Evolutionary conservation across 1,140 invertebrate genomes (phyloP).

Genomic region (Aphaenogaster rudis): DNA sequence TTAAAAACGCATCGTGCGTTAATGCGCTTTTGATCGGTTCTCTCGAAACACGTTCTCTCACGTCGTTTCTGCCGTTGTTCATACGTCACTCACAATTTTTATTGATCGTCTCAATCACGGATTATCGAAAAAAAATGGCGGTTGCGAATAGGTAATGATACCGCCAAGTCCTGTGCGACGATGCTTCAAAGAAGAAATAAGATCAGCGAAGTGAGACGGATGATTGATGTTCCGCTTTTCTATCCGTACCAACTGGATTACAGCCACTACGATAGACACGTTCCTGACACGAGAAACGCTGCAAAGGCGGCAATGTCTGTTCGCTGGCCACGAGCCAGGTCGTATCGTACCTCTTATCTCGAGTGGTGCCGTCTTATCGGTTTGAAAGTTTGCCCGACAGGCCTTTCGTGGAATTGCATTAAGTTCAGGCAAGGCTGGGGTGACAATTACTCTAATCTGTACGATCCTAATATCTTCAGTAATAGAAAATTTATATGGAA

Average conservation of each 20-base stretch:
- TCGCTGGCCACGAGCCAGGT: constrained; percentile 61
- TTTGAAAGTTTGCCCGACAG: constrained; percentile 70
- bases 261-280: constrained; percentile 61
- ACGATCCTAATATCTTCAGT: constrained; percentile 2
- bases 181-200: constrained; percentile 7
- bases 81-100: constrained; percentile 34
- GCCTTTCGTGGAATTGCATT: constrained; percentile 71
- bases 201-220: constrained; percentile 49
- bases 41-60: constrained; percentile 13
- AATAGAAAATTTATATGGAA: constrained; percentile 1
- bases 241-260: constrained; percentile 58
- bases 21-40: constrained; percentile 36
- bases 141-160: constrained; percentile 20
- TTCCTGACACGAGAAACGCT: constrained; percentile 38
- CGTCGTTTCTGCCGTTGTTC: constrained; percentile 25
- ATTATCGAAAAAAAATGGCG: background rate
- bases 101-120: constrained; percentile 37
- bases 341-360: constrained; percentile 71
- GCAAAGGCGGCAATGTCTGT: constrained; percentile 32
- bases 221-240: constrained; percentile 47
- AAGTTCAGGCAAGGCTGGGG: constrained; percentile 71
- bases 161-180: constrained; percentile 3
- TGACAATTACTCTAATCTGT: constrained; percentile 77
- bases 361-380: constrained; percentile 65
- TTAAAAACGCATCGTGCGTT: constrained; percentile 44